Base-by-base conservation (phyloP, 2,888 invertebrate genomes). In the Lydus trimaculatus region DNA sequence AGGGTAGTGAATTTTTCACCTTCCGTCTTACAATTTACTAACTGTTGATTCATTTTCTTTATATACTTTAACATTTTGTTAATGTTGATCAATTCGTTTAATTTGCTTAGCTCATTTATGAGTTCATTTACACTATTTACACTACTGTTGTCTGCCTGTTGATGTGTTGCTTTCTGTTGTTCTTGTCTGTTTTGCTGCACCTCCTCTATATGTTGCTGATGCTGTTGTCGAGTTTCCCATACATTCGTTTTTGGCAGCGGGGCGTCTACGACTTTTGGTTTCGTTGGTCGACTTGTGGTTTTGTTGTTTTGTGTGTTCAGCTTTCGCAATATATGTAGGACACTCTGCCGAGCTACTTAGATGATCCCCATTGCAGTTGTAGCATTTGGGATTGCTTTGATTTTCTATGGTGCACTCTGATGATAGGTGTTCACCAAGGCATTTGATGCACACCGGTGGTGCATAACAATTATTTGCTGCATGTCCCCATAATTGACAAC, bases 321-420 rank as follows among this genome's bases (percentile, higher is more conserved):
- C 39, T 43, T 17, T 43, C 17, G 39, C 17, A 1, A n/a, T n/a
- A 17, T 43, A 43, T 43, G 17, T 17, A 5, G 33, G 31, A 28
- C 59, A 65, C 13, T 60, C 59, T 39, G n/a, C 13, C 17, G 17
- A 64, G n/a, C 59, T 64, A 7, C 60, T 60, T 0, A 60, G 28
- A 33, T 65, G 65, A 0, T 39, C 9, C 0, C 65, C 65, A n/a
- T 13, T 15, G 39, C 65, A 65, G 48, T 65, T 65, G 2, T 39
- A 28, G 15, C 65, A 65, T 2, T 23, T 65, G 28, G 65, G 43
- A 11, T 11, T 31, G 0, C 13, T 8, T 2, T 20, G n/a, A 1
- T 28, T 23, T 13, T 43, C 17, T 11, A 43, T 59, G 25, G 28
- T 59, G 31, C 65, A 65, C 13, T 59, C 31, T 6, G 31, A 7